Percentiles rank a stretch among this genome's conserved stretches.
Evolutionary conservation across 1,140 invertebrate species (phyloP).

Genomic region (Samia ricini): DNA sequence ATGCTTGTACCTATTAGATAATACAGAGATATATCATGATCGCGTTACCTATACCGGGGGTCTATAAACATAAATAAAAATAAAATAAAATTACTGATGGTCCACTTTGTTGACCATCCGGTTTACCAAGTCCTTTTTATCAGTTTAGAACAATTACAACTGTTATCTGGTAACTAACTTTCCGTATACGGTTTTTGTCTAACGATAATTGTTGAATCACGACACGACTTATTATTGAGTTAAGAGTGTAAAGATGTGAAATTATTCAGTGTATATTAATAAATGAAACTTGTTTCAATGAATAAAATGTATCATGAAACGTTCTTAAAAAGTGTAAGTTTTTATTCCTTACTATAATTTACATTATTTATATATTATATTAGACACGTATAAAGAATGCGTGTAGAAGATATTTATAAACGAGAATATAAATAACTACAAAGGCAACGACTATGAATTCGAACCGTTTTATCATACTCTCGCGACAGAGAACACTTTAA

Average conservation of each 20-base stretch:
- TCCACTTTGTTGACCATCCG: neutral
- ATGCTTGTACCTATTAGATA: neutral
- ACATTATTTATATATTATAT: neutral
- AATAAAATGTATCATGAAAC: no score
- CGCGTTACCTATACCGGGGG: neutral
- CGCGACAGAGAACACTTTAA: conserved; percentile 9
- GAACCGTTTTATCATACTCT: conserved; percentile 1
- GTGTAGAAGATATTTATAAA: neutral
- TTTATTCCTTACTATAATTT: no score
- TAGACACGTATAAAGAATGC: neutral
- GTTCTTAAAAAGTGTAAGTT: no score
- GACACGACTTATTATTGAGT: no score
- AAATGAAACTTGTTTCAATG: neutral
- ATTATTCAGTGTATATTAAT: neutral
- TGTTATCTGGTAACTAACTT: neutral
- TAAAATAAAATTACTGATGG: no score
- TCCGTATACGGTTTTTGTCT: neutral
- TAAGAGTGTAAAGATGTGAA: no score
- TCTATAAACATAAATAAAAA: no score
- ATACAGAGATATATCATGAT: neutral
- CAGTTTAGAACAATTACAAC: neutral
- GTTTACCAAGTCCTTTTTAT: neutral
- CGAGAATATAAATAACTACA: neutral
- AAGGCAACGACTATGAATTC: neutral
- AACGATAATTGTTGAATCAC: neutral